Evolutionary conservation across 2,797 vertebrate species (phyloP).

Genomic region (Halcyon badia): DNA sequence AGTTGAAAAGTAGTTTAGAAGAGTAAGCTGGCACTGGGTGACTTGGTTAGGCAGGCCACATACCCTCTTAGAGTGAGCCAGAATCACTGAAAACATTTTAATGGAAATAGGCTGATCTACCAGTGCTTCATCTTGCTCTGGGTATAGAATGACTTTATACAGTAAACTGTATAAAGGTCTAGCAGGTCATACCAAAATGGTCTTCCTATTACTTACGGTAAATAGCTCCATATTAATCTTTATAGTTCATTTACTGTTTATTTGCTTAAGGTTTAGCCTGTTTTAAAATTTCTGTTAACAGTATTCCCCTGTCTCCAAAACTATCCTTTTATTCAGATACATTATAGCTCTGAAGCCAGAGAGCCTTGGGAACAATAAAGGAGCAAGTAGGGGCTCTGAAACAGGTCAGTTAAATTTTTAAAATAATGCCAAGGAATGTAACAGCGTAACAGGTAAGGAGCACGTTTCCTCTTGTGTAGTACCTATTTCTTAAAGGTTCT

Average conservation of each 20-base stretch:
- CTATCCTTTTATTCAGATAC: background rate
- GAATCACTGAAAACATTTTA: background rate
- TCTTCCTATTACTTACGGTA: background rate
- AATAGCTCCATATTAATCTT: background rate
- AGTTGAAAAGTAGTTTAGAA: background rate
- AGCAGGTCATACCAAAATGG: background rate
- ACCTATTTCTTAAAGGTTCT: background rate
- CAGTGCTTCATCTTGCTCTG: background rate
- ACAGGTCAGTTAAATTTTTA: background rate
- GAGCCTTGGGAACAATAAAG: background rate
- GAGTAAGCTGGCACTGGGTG: background rate
- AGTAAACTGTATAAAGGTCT: background rate
- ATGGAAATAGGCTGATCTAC: background rate
- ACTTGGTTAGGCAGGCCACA: background rate
- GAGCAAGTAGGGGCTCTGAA: background rate
- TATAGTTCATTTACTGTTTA: background rate
- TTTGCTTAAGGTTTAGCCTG: background rate
- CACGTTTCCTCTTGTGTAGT: background rate
- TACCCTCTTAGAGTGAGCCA: background rate
- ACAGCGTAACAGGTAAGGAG: background rate
- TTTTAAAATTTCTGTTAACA: background rate
- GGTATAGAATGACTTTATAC: background rate
- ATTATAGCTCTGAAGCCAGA: background rate
- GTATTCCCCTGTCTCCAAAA: background rate
- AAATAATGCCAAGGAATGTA: background rate